phyloP scores from a whole-genome alignment of 2,797 vertebrate species.

The Streptopelia turtur region DNA sequence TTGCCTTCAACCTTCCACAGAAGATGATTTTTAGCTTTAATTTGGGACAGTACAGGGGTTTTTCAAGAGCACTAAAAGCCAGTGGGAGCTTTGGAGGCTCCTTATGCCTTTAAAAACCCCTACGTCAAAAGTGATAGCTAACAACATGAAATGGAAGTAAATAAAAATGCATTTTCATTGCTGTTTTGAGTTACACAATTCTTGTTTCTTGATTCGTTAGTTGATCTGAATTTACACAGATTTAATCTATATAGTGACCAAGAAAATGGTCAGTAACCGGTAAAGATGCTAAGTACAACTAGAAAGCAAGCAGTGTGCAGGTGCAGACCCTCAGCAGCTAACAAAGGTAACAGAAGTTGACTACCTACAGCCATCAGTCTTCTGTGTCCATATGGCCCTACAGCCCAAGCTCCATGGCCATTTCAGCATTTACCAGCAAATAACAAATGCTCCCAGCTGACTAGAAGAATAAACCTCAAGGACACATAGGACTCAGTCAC shows the following conservation, averaged over 20 bases:
- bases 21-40: slow-evolving; percentile 61
- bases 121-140: slow-evolving; percentile 44
- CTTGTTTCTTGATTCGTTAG: slow-evolving; percentile 64
- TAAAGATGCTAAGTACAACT: neutral
- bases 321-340: neutral
- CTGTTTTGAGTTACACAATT: slow-evolving; percentile 68
- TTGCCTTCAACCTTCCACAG: slow-evolving; percentile 56
- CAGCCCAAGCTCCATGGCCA: neutral
- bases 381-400: neutral
- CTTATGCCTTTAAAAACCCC: slow-evolving; percentile 58
- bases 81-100: slow-evolving; percentile 24
- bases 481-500: neutral
- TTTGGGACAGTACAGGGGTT: slow-evolving; percentile 48
- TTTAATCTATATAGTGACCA: slow-evolving; percentile 9
- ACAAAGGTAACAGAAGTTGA: neutral
- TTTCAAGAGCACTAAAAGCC: slow-evolving; percentile 59
- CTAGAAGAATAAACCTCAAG: neutral
- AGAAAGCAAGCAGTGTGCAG: neutral
- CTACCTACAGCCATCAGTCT: neutral
- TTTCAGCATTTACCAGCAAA: neutral
- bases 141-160: slow-evolving; percentile 65
- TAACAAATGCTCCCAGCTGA: neutral
- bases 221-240: slow-evolving; percentile 39
- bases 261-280: neutral
- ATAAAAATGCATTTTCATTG: slow-evolving; percentile 70